Evolutionary conservation across 2,113 vertebrate genomes (phyloP).

Genomic region (Oncorhynchus gorbuscha): DNA sequence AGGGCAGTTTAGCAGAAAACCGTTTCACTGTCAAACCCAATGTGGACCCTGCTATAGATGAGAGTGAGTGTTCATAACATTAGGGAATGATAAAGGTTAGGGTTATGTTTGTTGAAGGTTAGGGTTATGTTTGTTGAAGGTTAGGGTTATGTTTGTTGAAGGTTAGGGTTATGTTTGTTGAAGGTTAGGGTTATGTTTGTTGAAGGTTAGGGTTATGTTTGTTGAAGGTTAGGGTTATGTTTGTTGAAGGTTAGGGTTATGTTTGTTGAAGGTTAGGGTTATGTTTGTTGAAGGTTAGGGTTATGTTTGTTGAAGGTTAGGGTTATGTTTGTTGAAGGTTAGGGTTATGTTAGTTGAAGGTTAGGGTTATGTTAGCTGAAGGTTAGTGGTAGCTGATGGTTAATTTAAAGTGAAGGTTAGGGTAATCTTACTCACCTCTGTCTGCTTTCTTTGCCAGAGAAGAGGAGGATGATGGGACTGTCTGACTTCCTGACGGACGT

Average conservation of each 20-base stretch:
- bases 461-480: conserved; percentile 87
- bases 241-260: not conserved
- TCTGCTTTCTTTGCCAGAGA: conserved; percentile 73
- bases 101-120: not conserved
- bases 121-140: not conserved
- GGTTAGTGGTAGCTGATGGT: not conserved
- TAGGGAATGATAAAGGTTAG: not conserved
- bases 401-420: not conserved
- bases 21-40: conserved; percentile 86
- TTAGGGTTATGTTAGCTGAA: not conserved
- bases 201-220: not conserved
- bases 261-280: not conserved
- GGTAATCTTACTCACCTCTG: not conserved
- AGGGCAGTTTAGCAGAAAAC: conserved; percentile 82
- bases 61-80: conserved; percentile 72
- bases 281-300: not conserved
- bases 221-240: not conserved
- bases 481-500: conserved; percentile 92
- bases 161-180: not conserved
- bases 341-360: not conserved
- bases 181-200: not conserved
- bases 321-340: not conserved
- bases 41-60: conserved; percentile 88
- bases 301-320: not conserved
- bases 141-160: not conserved